Conservation (phyloP, 2,113 vertebrate genomes). For the Columbina picui region DNA sequence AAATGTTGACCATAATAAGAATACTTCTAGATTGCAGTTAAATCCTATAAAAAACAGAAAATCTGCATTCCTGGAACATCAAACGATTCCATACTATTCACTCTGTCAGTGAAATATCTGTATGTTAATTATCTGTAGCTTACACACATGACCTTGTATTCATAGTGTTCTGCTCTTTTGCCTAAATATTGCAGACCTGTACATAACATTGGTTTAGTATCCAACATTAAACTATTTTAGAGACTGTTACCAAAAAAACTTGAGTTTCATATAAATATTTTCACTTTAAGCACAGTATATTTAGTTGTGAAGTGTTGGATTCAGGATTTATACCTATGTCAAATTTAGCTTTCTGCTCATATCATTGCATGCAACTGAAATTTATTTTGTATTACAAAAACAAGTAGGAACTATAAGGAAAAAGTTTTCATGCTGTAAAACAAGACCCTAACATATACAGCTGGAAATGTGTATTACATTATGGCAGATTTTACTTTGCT, state of each 20-base stretch:
- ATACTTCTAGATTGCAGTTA: neutral
- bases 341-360: neutral
- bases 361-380: neutral
- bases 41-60: neutral
- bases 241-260: neutral
- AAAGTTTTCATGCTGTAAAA: neutral
- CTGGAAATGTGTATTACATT: neutral
- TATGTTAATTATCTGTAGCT: neutral
- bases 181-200: neutral
- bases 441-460: neutral
- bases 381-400: neutral
- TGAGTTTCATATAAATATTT: neutral
- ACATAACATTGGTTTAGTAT: neutral
- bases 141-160: neutral
- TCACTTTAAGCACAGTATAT: neutral
- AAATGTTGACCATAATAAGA: neutral
- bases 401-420: neutral
- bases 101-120: neutral
- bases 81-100: neutral
- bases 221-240: neutral
- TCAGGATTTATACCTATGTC: neutral
- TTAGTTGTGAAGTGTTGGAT: neutral
- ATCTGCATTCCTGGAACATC: neutral
- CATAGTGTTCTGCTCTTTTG: neutral
- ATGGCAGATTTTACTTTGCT: neutral